Evolutionary conservation across 1,140 invertebrate species (phyloP).

Genomic region (Onthophagus taurus): DNA sequence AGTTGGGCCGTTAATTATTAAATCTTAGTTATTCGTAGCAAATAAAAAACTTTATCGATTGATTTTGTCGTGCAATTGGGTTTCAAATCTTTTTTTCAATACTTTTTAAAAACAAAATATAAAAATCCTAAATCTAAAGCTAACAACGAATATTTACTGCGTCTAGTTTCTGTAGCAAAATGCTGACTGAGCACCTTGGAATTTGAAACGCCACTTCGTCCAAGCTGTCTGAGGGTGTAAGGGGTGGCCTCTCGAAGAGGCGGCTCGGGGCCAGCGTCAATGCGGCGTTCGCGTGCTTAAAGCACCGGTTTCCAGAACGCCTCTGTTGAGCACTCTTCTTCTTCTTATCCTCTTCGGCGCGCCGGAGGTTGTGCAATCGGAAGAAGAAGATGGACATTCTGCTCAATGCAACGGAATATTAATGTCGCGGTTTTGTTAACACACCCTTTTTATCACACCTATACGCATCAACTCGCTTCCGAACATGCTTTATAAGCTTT

Average conservation of each 20-base stretch:
- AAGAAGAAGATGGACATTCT: conserved; percentile 93
- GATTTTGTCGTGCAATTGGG: no score
- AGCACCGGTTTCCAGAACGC: conserved; percentile 30
- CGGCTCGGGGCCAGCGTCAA: conserved; percentile 62
- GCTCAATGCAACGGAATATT: no score
- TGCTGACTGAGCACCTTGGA: conserved; percentile 73
- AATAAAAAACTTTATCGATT: no score
- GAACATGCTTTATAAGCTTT: no score
- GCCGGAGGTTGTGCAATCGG: conserved; percentile 78
- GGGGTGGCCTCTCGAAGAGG: conserved; percentile 71
- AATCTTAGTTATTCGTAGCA: no score
- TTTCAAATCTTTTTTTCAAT: no score
- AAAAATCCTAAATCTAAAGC: background rate
- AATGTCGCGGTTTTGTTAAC: no score
- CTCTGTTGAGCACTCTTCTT: conserved; percentile 42
- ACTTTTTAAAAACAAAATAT: background rate
- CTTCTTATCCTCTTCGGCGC: conserved; percentile 58
- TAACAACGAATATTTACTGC: background rate
- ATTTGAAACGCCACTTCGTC: conserved; percentile 88
- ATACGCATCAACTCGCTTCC: no score
- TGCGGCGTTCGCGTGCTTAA: conserved; percentile 38
- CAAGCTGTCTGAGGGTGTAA: conserved; percentile 75
- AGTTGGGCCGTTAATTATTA: no score
- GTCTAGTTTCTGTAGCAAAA: conserved; percentile 2
- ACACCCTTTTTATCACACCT: no score